Conservation (phyloP, 2,888 invertebrate species). For the Sphaeridia pumilis region DNA sequence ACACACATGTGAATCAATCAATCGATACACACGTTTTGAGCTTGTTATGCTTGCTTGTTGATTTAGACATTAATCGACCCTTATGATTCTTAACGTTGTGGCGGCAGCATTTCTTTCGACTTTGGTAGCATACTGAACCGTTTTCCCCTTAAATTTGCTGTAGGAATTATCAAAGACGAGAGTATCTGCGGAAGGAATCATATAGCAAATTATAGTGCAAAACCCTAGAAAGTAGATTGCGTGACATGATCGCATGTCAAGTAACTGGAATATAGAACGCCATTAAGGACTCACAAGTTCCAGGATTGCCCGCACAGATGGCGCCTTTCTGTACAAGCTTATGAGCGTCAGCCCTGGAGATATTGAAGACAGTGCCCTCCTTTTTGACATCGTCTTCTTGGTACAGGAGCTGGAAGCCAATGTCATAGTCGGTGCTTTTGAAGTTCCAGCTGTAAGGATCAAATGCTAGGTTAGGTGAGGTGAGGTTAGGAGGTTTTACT, state of each 20-base stretch:
- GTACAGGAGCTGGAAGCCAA: slow-evolving; percentile 9
- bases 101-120: not conserved
- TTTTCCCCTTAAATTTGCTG: slow-evolving; percentile 6
- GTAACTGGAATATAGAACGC: too few relatives aligned
- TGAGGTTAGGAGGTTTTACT: not conserved
- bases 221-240: not conserved
- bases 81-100: not conserved
- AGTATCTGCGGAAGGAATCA: slow-evolving; percentile 1
- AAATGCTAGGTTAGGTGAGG: not conserved
- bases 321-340: slow-evolving; percentile 1
- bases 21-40: too few relatives aligned
- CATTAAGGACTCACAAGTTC: slow-evolving; percentile 6
- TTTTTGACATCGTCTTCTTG: not conserved
- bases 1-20: too few relatives aligned
- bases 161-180: slow-evolving; percentile 9
- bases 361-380: not conserved
- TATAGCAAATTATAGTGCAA: too few relatives aligned
- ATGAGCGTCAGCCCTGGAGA: slow-evolving; percentile 6
- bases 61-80: too few relatives aligned
- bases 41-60: too few relatives aligned
- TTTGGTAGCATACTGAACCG: not conserved
- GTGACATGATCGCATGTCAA: not conserved
- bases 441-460: slow-evolving; percentile 13
- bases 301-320: not conserved
- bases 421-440: slow-evolving; percentile 12